Evolutionary conservation across 2,888 invertebrate species (phyloP).

Genomic region (Thelaira solivaga): DNA sequence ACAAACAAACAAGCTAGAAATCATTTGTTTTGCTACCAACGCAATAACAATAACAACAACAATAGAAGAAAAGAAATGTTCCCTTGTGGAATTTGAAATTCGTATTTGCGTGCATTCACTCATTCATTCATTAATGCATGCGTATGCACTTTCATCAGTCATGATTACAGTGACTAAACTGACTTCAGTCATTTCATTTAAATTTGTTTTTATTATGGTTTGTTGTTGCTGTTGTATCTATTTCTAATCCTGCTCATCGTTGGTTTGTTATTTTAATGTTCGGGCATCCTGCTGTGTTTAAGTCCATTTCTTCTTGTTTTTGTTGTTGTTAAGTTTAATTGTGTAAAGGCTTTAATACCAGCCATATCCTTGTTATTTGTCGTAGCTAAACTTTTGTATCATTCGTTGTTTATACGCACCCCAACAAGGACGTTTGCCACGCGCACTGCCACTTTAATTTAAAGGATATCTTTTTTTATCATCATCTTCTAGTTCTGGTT

Average conservation of each 20-base stretch:
- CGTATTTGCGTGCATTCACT: slow-evolving; percentile 33
- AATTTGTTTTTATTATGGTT: not conserved
- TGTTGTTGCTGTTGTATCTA: slow-evolving; percentile 1
- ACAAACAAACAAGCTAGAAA: too few species aligned
- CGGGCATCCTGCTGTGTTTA: slow-evolving; percentile 44
- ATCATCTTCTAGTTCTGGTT: slow-evolving; percentile 20
- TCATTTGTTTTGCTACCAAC: slow-evolving; percentile 8
- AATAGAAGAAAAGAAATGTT: not conserved
- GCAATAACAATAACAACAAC: slow-evolving; percentile 2
- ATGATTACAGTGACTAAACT: slow-evolving; percentile 4
- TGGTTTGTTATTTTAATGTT: slow-evolving; percentile 19
- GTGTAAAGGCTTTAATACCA: slow-evolving; percentile 30
- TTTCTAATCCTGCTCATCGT: slow-evolving; percentile 32
- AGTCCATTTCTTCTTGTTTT: not conserved
- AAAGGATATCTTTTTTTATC: slow-evolving; percentile 59
- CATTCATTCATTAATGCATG: not conserved
- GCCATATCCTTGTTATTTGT: slow-evolving; percentile 42
- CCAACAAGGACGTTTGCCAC: slow-evolving; percentile 69
- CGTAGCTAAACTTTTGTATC: slow-evolving; percentile 45
- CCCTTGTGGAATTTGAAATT: slow-evolving; percentile 6
- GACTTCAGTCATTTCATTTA: slow-evolving; percentile 15
- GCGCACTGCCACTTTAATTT: slow-evolving; percentile 66
- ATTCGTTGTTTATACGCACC: slow-evolving; percentile 65
- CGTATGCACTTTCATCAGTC: not conserved
- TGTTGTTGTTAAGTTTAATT: slow-evolving; percentile 22